phyloP scores from a whole-genome alignment of 2,797 vertebrate genomes.

The Limnodromus scolopaceus region DNA sequence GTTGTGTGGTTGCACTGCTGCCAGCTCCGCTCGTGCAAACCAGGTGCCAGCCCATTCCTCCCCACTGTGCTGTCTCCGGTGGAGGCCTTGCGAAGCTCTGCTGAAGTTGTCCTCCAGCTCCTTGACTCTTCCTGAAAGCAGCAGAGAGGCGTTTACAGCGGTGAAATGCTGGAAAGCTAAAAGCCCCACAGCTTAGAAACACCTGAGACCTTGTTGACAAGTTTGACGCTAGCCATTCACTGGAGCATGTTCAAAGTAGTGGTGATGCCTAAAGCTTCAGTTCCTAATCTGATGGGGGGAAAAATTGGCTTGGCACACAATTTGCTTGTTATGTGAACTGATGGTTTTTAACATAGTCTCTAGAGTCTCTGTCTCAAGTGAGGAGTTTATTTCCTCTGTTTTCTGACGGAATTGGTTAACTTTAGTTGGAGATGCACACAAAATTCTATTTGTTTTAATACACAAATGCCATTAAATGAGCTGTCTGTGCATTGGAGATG shows the following conservation, averaged over 20 bases:
- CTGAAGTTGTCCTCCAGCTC: not conserved
- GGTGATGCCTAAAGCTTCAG: constrained; percentile 12
- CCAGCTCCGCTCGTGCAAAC: not conserved
- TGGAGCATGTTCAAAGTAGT: not conserved
- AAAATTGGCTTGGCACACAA: not conserved
- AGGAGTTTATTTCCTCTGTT: not conserved
- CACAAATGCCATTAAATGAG: not conserved
- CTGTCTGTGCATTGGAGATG: not conserved
- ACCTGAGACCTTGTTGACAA: not conserved
- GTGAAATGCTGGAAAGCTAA: not conserved
- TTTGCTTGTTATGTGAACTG: not conserved
- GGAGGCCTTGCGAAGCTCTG: not conserved
- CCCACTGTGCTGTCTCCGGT: not conserved
- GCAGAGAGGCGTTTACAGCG: not conserved
- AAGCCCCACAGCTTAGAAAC: not conserved
- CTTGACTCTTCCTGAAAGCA: not conserved
- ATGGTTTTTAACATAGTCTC: not conserved
- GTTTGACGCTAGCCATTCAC: not conserved
- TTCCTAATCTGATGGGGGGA: not conserved
- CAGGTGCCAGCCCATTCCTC: not conserved
- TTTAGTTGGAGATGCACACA: not conserved
- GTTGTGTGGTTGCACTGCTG: not conserved
- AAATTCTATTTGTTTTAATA: not conserved
- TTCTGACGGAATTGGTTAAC: not conserved
- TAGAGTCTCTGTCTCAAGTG: not conserved